Conservation (phyloP, 2,888 invertebrate genomes). For the Alviniconcha strummeri region DNA sequence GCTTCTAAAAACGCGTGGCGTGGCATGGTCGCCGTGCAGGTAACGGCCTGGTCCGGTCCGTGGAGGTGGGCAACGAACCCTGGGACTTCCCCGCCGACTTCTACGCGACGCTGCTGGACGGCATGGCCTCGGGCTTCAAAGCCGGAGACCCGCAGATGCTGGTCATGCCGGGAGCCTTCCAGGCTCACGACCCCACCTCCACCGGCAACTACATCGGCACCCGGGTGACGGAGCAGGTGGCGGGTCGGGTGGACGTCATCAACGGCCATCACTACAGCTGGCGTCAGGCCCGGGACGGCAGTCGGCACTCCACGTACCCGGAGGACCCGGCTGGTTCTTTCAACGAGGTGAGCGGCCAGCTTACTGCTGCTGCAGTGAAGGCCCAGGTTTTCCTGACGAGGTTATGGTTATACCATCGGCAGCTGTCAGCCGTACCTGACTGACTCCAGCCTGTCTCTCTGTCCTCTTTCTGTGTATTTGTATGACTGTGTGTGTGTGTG, state of each 20-base stretch:
- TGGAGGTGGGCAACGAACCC: conserved; percentile 59
- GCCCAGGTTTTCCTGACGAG: too few relatives aligned
- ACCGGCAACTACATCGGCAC: conserved; percentile 56
- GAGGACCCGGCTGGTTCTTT: conserved; percentile 50
- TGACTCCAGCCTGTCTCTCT: too few relatives aligned
- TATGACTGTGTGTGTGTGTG: too few relatives aligned
- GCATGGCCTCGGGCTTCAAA: conserved; percentile 53
- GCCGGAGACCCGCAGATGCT: conserved; percentile 45
- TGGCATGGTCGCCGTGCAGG: conserved; percentile 34
- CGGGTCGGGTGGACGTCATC: conserved; percentile 47
- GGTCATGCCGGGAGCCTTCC: conserved; percentile 56
- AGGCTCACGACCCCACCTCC: conserved; percentile 51
- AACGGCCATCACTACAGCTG: conserved; percentile 59
- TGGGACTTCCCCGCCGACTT: conserved; percentile 57
- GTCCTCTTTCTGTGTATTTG: too few relatives aligned
- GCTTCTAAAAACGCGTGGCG: too few relatives aligned
- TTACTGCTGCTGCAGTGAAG: neutral
- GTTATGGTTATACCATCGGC: too few relatives aligned
- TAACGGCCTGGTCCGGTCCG: conserved; percentile 48
- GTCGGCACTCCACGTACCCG: conserved; percentile 50
- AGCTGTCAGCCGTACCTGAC: too few relatives aligned
- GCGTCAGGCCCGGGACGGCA: conserved; percentile 42
- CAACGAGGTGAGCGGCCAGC: neutral
- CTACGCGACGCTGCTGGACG: conserved; percentile 49
- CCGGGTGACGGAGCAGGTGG: conserved; percentile 45